Evolutionary conservation across 2,888 invertebrate species (phyloP).

Genomic region (Cremastinae sp.): DNA sequence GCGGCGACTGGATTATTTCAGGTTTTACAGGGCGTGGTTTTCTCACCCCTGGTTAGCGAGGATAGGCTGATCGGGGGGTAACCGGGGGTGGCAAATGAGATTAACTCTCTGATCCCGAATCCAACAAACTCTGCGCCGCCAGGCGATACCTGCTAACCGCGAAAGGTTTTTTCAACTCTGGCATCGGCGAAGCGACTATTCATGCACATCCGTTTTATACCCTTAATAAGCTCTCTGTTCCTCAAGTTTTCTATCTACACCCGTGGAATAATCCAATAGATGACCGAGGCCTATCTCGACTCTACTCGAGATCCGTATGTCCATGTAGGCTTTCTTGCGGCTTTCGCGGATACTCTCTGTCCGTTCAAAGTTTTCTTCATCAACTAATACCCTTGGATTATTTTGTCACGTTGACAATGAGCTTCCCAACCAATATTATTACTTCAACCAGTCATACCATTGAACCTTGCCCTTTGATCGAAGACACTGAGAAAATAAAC

Average conservation of each 20-base stretch:
- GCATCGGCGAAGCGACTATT: slow-evolving; percentile 3
- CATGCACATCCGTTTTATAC: slow-evolving; percentile 51
- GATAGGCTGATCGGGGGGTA: slow-evolving; percentile 77
- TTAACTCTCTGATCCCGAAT: slow-evolving; percentile 79
- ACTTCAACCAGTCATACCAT: too few relatives aligned
- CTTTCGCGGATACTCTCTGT: slow-evolving; percentile 22
- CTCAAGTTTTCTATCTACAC: slow-evolving; percentile 66
- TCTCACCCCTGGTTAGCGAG: slow-evolving; percentile 73
- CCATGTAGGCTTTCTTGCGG: slow-evolving; percentile 33
- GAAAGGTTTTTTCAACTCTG: slow-evolving; percentile 50
- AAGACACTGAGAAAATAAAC: too few relatives aligned
- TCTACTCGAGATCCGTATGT: slow-evolving; percentile 57
- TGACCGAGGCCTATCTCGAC: slow-evolving; percentile 64
- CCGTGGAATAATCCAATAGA: slow-evolving; percentile 79
- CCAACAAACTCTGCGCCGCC: slow-evolving; percentile 76
- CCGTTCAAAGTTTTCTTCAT: slow-evolving; percentile 15
- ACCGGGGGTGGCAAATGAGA: slow-evolving; percentile 77
- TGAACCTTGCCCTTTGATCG: too few relatives aligned
- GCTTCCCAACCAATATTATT: not conserved
- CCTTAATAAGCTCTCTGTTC: too few relatives aligned
- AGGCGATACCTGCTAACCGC: slow-evolving; percentile 79
- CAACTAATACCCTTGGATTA: slow-evolving; percentile 55
- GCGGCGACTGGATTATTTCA: slow-evolving; percentile 38
- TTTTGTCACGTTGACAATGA: too few relatives aligned
- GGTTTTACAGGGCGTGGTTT: slow-evolving; percentile 77